phyloP scores from a whole-genome alignment of 2,888 invertebrate genomes.

The Gortyna flavago region DNA sequence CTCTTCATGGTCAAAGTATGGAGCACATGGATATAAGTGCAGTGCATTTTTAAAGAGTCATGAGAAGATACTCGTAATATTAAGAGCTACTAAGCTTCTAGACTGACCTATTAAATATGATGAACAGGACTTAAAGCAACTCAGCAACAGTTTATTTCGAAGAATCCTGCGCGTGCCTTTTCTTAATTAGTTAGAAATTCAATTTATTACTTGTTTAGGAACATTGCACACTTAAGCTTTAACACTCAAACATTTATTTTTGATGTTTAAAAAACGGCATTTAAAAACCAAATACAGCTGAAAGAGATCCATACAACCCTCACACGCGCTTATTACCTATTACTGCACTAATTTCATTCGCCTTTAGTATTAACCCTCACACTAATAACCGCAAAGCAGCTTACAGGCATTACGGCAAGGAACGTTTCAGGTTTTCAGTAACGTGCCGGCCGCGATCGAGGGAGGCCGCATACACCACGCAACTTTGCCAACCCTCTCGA shows the following conservation, averaged over 20 bases:
- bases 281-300: not conserved
- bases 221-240: not conserved
- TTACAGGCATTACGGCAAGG: constrained; percentile 72
- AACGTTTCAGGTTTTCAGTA: constrained; percentile 69
- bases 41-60: not conserved
- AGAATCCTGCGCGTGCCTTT: not conserved
- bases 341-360: constrained; percentile 62
- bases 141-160: not conserved
- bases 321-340: constrained; percentile 37
- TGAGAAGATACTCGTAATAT: not conserved
- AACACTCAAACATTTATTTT: not conserved
- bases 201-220: not conserved
- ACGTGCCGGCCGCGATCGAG: constrained; percentile 31
- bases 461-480: constrained; percentile 33
- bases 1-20: not conserved
- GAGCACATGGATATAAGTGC: not conserved
- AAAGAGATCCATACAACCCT: not conserved
- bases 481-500: not conserved
- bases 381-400: constrained; percentile 81
- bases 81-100: not conserved
- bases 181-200: not conserved
- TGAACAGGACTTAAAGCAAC: not conserved
- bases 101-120: not conserved
- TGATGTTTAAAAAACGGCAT: not conserved
- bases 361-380: constrained; percentile 69